A percentile compares a stretch with the other conserved stretches of the same genome.
These are phyloP conservation scores for Bibio marci DNA, from an alignment of 2,888 invertebrate species.

Conservation along the genomic window DNA sequence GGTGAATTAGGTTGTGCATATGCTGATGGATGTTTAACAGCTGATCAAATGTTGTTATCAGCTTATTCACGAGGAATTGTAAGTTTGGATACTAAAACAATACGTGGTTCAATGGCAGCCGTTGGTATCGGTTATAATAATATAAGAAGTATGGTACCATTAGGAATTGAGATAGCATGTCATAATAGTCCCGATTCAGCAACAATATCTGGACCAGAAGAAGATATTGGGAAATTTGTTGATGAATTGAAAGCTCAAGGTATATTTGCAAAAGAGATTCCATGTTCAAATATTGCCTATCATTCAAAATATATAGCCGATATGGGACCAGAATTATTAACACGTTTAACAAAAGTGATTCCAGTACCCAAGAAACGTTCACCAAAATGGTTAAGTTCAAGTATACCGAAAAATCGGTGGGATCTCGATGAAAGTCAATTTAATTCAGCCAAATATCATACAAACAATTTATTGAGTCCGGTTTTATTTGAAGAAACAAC, in stretches of 20 bases:
- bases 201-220: constrained; percentile 74
- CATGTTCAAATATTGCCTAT: constrained; percentile 76
- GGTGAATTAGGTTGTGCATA: constrained; percentile 93
- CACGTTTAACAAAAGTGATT: constrained; percentile 45
- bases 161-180: constrained; percentile 68
- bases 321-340: constrained; percentile 44
- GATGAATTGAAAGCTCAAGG: constrained; percentile 46
- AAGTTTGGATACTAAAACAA: constrained; percentile 48
- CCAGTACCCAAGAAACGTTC: constrained; percentile 48
- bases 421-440: constrained; percentile 40
- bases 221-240: constrained; percentile 47
- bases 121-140: constrained; percentile 48
- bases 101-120: constrained; percentile 76
- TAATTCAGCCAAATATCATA: constrained; percentile 72
- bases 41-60: constrained; percentile 68
- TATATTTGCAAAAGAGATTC: constrained; percentile 67
- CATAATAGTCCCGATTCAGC: constrained; percentile 70
- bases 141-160: constrained; percentile 42
- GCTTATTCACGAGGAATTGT: constrained; percentile 71
- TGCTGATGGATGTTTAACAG: constrained; percentile 79
- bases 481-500: constrained; percentile 44
- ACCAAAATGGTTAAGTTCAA: constrained; percentile 70
- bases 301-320: constrained; percentile 68
- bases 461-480: constrained; percentile 56
- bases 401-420: constrained; percentile 57